Percentiles rank a stretch among this genome's conserved stretches.
Evolutionary conservation across 2,888 invertebrate genomes (phyloP).

Genomic region (Thymelicus lineola): DNA sequence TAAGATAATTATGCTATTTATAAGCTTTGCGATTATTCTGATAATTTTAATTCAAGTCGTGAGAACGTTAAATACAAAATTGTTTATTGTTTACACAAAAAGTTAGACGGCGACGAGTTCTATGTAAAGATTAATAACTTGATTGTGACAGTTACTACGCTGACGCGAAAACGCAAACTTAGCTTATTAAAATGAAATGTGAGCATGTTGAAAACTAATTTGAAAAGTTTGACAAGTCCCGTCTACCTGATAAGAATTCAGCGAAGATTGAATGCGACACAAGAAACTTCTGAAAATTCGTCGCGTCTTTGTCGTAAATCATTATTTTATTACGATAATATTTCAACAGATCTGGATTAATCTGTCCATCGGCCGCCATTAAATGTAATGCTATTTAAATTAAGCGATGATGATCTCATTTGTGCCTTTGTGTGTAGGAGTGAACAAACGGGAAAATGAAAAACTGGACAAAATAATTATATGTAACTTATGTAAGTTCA

Average conservation of each 20-base stretch:
- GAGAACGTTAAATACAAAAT: conserved; percentile 29
- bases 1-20: conserved; percentile 26
- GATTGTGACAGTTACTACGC: conserved; percentile 31
- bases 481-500: not conserved
- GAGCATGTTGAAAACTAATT: conserved; percentile 67
- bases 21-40: conserved; percentile 18
- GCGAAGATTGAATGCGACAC: conserved; percentile 69
- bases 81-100: conserved; percentile 34
- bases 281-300: conserved; percentile 56
- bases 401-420: conserved; percentile 29
- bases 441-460: not conserved
- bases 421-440: not conserved
- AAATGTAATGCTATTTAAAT: conserved; percentile 32
- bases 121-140: conserved; percentile 25
- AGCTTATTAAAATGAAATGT: conserved; percentile 44
- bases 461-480: not conserved
- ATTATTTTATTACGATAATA: conserved; percentile 36
- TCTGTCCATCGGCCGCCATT: conserved; percentile 27
- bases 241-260: conserved; percentile 68
- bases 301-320: conserved; percentile 37
- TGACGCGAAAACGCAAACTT: conserved; percentile 33
- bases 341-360: conserved; percentile 25
- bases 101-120: conserved; percentile 17
- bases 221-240: conserved; percentile 73
- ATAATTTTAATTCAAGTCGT: conserved; percentile 29